A percentile compares a stretch with the other conserved stretches of the same genome.
Conservation (phyloP, 1,140 invertebrate genomes). For the Pararge aegeria region DNA sequence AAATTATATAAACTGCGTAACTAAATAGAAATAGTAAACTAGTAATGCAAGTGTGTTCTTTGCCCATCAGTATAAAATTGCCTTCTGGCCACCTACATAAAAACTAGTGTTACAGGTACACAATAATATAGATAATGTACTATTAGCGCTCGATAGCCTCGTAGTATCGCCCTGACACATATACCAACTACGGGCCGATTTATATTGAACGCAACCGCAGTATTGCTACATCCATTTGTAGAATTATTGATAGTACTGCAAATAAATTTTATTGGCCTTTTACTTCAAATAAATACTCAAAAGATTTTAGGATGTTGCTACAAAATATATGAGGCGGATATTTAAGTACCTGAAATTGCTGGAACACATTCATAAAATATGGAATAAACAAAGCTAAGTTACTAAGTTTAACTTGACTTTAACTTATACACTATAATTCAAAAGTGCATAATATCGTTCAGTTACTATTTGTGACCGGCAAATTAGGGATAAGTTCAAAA, state of each 20-base stretch:
- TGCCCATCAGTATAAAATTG: too few species aligned
- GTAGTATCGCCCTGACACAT: slow-evolving; percentile 53
- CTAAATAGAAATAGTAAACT: too few species aligned
- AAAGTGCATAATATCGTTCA: too few species aligned
- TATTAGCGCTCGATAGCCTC: slow-evolving; percentile 37
- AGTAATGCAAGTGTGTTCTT: too few species aligned
- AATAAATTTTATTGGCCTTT: neutral
- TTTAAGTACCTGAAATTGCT: too few species aligned
- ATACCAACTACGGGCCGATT: slow-evolving; percentile 44
- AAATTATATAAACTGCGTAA: too few species aligned
- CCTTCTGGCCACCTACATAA: neutral
- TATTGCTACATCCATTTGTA: slow-evolving; percentile 23
- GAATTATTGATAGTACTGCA: slow-evolving; percentile 15
- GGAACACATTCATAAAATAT: too few species aligned
- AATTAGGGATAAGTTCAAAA: too few species aligned
- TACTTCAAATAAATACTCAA: neutral
- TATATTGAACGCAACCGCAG: slow-evolving; percentile 25
- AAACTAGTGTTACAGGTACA: neutral
- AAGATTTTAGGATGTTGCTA: neutral
- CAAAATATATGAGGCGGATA: neutral
- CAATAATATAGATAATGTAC: slow-evolving; percentile 6
- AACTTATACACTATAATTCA: too few species aligned
- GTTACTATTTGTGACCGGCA: too few species aligned
- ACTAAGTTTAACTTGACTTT: too few species aligned
- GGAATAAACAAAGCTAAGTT: too few species aligned